These are phyloP conservation scores for Toxotes jaculatrix DNA, from an alignment of 2,113 vertebrate genomes.

Conservation along the genomic window DNA sequence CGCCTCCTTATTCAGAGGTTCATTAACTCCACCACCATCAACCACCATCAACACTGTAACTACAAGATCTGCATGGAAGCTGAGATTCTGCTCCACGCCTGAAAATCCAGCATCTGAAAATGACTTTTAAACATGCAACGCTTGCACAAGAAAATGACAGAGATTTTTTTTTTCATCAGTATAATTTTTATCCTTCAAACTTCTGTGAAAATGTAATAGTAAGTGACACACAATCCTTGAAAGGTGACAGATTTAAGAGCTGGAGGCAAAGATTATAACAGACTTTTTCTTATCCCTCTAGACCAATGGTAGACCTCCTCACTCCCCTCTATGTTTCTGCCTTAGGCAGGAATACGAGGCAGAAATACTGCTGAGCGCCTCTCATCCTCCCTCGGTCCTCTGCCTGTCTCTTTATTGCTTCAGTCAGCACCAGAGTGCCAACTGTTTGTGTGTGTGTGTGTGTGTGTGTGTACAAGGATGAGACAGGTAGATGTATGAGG, in stretches of 20 bases:
- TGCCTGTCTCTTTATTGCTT: constrained; percentile 32
- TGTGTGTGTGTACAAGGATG: neutral
- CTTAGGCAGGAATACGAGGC: neutral
- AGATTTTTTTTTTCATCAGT: neutral
- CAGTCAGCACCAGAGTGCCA: constrained; percentile 8
- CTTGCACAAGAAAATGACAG: neutral
- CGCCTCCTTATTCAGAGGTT: no score
- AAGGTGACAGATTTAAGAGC: neutral
- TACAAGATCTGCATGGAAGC: no score
- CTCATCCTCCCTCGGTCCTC: constrained; percentile 13
- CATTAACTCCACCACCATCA: no score
- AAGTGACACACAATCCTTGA: neutral
- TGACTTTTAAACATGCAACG: neutral
- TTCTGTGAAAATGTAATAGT: neutral
- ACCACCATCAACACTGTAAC: no score
- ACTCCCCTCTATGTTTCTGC: neutral
- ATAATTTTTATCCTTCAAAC: neutral
- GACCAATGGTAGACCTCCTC: neutral
- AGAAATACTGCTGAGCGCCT: neutral
- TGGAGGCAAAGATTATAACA: neutral
- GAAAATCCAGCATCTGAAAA: no score
- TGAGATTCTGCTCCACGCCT: no score
- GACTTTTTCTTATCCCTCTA: neutral
- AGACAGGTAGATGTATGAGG: neutral
- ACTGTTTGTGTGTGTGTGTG: neutral